These are phyloP conservation scores for Cyprinodon diabolis DNA, from an alignment of 2,797 vertebrate species.

Conservation along the genomic window DNA sequence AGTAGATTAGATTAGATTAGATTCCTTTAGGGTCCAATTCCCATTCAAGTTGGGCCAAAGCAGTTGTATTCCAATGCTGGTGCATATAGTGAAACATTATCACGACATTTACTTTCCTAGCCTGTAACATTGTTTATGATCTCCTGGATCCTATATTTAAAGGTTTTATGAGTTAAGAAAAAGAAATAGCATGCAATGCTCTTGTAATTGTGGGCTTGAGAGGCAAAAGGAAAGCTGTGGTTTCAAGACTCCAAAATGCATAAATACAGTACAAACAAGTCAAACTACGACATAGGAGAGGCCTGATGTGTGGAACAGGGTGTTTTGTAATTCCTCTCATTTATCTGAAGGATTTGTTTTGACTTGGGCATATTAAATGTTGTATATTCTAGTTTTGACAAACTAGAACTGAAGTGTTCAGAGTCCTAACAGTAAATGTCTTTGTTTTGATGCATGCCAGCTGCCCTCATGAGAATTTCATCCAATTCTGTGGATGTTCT, in stretches of 20 bases:
- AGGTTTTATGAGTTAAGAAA: not conserved
- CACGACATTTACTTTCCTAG: not conserved
- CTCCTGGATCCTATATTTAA: not conserved
- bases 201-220: not conserved
- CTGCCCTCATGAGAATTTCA: not conserved
- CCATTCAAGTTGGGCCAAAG: not conserved
- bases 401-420: not conserved
- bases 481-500: not conserved
- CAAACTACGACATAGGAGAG: not conserved
- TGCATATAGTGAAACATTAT: not conserved
- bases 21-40: not conserved
- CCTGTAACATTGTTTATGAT: not conserved
- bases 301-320: not conserved
- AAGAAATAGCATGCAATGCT: not conserved
- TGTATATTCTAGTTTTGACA: not conserved
- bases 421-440: not conserved
- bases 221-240: not conserved
- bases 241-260: not conserved
- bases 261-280: slow-evolving; percentile 6
- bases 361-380: not conserved
- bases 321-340: not conserved
- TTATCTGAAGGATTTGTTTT: not conserved
- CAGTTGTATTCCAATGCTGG: too few relatives aligned
- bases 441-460: not conserved
- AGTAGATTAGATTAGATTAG: too few relatives aligned